A percentile compares a stretch with the other conserved stretches of the same genome.
These are phyloP conservation scores for Leguminivora glycinivorella DNA, from an alignment of 1,140 invertebrate species.

Conservation along the genomic window DNA sequence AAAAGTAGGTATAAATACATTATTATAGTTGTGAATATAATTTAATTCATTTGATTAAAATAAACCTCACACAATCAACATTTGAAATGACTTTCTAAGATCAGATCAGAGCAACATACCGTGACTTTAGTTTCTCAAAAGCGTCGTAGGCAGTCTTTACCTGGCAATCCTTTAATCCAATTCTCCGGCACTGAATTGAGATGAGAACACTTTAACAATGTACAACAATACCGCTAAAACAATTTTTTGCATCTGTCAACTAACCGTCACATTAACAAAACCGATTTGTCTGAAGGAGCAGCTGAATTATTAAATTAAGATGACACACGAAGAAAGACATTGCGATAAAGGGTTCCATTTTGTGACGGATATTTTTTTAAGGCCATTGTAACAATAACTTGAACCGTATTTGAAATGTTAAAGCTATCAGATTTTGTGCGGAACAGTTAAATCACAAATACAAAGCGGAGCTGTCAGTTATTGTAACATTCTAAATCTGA, in stretches of 20 bases:
- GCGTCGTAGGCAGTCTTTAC: conserved; percentile 52
- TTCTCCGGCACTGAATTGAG: not conserved
- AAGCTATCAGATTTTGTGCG: conserved; percentile 36
- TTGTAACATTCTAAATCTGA: conserved; percentile 12
- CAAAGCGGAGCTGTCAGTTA: conserved; percentile 28
- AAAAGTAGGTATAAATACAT: too few relatives aligned
- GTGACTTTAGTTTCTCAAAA: conserved; percentile 5
- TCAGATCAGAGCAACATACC: not conserved
- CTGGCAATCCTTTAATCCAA: conserved; percentile 55
- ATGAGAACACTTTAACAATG: conserved; percentile 30
- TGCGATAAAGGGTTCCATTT: conserved; percentile 54
- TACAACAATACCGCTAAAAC: conserved; percentile 48
- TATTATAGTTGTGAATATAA: too few relatives aligned
- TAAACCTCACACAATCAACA: not conserved
- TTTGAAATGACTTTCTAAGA: not conserved
- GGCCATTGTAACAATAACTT: conserved; percentile 47
- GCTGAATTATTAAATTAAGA: conserved; percentile 63
- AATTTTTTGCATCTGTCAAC: conserved; percentile 54
- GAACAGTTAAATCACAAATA: conserved; percentile 26
- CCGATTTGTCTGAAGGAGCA: conserved; percentile 50
- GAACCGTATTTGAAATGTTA: conserved; percentile 48
- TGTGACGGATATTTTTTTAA: conserved; percentile 55
- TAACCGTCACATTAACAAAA: conserved; percentile 66
- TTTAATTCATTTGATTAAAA: not conserved
- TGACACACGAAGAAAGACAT: conserved; percentile 39